Conservation (phyloP, 2,797 vertebrate species). For the Rhinichthys osculus region DNA sequence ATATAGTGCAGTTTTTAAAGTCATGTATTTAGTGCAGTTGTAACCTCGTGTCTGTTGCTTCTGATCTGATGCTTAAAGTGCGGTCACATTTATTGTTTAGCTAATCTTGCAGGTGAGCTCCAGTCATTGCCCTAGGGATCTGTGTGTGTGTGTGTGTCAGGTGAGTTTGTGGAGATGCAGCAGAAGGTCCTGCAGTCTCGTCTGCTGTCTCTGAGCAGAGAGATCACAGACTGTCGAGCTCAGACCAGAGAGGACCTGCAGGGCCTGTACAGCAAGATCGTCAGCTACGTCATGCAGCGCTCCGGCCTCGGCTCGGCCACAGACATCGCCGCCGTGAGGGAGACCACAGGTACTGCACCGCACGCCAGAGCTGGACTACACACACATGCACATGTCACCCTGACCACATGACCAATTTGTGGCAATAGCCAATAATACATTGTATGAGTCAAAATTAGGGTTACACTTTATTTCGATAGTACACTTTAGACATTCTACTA, state of each 20-base stretch:
- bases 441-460: too few relatives aligned
- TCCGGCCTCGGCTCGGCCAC: slow-evolving; percentile 84
- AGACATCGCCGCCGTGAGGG: slow-evolving; percentile 78
- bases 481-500: too few relatives aligned
- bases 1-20: too few relatives aligned
- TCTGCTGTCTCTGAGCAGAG: slow-evolving; percentile 78
- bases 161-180: slow-evolving; percentile 84
- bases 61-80: too few relatives aligned
- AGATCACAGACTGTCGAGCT: slow-evolving; percentile 82
- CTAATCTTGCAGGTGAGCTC: too few relatives aligned
- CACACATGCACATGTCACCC: neutral
- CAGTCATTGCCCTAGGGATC: too few relatives aligned
- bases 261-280: slow-evolving; percentile 79
- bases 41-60: too few relatives aligned
- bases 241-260: slow-evolving; percentile 77
- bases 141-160: slow-evolving; percentile 67
- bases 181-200: slow-evolving; percentile 75
- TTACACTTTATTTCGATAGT: too few relatives aligned
- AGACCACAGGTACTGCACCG: slow-evolving; percentile 64
- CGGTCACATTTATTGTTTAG: neutral
- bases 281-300: slow-evolving; percentile 81
- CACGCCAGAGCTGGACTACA: too few relatives aligned
- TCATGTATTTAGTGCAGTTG: too few relatives aligned
- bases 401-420: too few relatives aligned
- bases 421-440: too few relatives aligned